A percentile compares a stretch with the other conserved stretches of the same genome.
phyloP scores from a whole-genome alignment of 1,140 invertebrate genomes.

The Aphelenchoides fujianensis region DNA sequence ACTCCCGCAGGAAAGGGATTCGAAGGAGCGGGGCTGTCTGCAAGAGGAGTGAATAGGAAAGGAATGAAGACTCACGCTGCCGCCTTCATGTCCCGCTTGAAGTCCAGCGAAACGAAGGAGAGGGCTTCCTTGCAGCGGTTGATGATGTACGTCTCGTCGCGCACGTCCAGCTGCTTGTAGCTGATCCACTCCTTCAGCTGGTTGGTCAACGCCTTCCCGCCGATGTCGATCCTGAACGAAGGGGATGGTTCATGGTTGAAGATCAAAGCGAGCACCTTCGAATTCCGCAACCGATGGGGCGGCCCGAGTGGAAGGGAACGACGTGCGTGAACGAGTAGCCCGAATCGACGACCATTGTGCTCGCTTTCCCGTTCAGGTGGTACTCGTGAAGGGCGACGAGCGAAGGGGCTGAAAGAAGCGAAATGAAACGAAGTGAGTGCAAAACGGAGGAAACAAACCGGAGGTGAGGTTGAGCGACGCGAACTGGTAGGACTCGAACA shows the following conservation, averaged over 20 bases:
- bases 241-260: constrained; percentile 16
- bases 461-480: constrained; percentile 70
- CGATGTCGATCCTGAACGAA: constrained; percentile 79
- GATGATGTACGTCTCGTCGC: constrained; percentile 98
- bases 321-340: constrained; percentile 95
- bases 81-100: constrained; percentile 77
- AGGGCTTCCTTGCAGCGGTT: constrained; percentile 95
- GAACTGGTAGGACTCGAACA: constrained; percentile 96
- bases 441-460: constrained; percentile 28
- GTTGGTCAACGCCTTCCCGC: constrained; percentile 94
- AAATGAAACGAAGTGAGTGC: too few relatives aligned
- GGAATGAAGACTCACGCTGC: constrained; percentile 65
- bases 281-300: constrained; percentile 71
- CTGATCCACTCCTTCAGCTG: constrained; percentile 96
- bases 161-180: constrained; percentile 91
- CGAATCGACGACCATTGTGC: constrained; percentile 82
- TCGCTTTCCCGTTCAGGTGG: constrained; percentile 64
- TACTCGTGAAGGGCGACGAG: constrained; percentile 34
- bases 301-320: constrained; percentile 85
- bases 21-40: constrained; percentile 70
- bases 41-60: constrained; percentile 45
- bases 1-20: constrained; percentile 78
- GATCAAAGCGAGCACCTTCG: constrained; percentile 36
- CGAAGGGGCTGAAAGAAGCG: constrained; percentile 32
- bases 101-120: constrained; percentile 86